phyloP scores from a whole-genome alignment of 2,797 vertebrate genomes.

The Gastrophryne carolinensis region DNA sequence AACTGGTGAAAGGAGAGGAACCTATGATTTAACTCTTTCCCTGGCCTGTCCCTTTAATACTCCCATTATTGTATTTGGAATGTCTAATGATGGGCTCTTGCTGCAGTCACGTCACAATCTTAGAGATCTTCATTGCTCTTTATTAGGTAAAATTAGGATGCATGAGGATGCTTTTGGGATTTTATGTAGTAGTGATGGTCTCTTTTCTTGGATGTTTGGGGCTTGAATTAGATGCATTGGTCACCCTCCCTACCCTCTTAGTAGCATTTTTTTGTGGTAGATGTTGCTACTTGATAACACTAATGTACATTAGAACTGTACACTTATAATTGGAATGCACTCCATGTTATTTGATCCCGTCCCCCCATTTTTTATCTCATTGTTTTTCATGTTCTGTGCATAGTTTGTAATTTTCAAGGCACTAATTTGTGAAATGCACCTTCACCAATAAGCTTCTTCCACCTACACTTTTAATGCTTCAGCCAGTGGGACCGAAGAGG shows the following conservation, averaged over 20 bases:
- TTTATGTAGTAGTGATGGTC: too few species aligned
- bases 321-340: not conserved
- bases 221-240: too few species aligned
- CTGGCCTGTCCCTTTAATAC: too few species aligned
- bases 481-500: conserved; percentile 50
- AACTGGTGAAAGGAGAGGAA: too few species aligned
- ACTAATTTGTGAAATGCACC: conserved; percentile 44
- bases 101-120: too few species aligned
- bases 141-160: too few species aligned
- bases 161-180: too few species aligned
- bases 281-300: not conserved
- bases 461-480: conserved; percentile 53
- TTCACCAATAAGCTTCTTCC: conserved; percentile 51
- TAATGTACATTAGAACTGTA: not conserved
- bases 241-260: not conserved
- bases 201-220: too few species aligned
- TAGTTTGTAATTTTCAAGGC: conserved; percentile 37
- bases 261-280: not conserved
- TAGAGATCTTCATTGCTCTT: too few species aligned
- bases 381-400: conserved; percentile 38
- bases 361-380: conserved; percentile 13
- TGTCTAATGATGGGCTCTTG: too few species aligned
- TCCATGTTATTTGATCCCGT: not conserved
- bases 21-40: too few species aligned
- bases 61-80: too few species aligned